Percentiles rank a stretch among this genome's conserved stretches.
Conservation (phyloP, 2,113 vertebrate genomes). For the Tretioscincus oriximinensis region DNA sequence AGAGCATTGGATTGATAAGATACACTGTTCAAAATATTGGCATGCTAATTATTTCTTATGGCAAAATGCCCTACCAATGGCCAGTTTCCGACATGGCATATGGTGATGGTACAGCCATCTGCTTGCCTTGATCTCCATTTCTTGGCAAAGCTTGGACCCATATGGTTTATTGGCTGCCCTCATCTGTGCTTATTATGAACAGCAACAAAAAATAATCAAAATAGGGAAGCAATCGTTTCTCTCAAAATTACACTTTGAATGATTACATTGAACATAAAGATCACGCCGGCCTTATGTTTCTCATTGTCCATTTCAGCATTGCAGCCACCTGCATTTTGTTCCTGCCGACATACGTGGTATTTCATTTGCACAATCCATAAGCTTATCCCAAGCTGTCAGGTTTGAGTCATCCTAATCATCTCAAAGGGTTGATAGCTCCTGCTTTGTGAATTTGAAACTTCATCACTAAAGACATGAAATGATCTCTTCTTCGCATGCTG, state of each 20-base stretch:
- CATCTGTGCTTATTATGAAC: constrained; percentile 66
- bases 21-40: constrained; percentile 60
- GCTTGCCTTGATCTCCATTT: constrained; percentile 71
- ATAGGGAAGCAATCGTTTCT: constrained; percentile 42
- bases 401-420: constrained; percentile 64
- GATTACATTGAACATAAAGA: constrained; percentile 62
- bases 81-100: constrained; percentile 69
- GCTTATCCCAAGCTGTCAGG: constrained; percentile 65
- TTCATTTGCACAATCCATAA: constrained; percentile 63
- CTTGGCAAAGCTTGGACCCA: constrained; percentile 73
- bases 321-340: constrained; percentile 56
- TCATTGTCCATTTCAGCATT: constrained; percentile 56
- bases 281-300: constrained; percentile 55
- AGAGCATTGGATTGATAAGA: constrained; percentile 55
- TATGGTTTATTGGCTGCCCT: constrained; percentile 72
- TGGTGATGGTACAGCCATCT: constrained; percentile 74
- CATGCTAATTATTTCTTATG: constrained; percentile 65
- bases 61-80: constrained; percentile 56
- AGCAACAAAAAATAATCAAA: constrained; percentile 53
- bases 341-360: constrained; percentile 48
- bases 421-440: constrained; percentile 65
- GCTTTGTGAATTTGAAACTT: constrained; percentile 69
- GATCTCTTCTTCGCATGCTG: constrained; percentile 66
- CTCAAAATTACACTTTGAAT: constrained; percentile 55
- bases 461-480: constrained; percentile 72